These are phyloP conservation scores for Bucco capensis DNA, from an alignment of 2,113 vertebrate genomes.

Conservation along the genomic window DNA sequence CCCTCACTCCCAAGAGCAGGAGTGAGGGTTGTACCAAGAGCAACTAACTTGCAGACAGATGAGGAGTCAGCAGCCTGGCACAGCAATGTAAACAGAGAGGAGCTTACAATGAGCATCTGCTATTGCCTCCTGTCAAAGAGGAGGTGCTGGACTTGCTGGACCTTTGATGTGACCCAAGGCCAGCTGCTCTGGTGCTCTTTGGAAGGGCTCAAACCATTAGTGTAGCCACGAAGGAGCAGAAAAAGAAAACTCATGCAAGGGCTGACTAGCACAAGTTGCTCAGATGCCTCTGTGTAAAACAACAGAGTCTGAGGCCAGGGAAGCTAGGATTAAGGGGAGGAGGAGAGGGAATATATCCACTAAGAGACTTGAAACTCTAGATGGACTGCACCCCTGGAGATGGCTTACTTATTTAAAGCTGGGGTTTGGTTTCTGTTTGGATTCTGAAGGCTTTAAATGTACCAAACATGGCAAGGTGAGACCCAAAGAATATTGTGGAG, in stretches of 20 bases:
- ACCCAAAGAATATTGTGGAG: neutral
- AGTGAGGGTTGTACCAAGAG: neutral
- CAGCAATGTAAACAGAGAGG: conserved; percentile 57
- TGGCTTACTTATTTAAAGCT: neutral
- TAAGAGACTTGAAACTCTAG: no score
- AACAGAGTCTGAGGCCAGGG: neutral
- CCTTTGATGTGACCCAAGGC: conserved; percentile 23
- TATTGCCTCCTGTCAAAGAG: conserved; percentile 25
- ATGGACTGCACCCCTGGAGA: neutral
- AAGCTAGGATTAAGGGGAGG: neutral
- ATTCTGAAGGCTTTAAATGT: neutral
- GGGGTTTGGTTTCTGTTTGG: neutral
- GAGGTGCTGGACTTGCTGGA: neutral
- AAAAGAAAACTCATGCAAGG: neutral
- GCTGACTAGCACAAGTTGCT: neutral
- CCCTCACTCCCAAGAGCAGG: neutral
- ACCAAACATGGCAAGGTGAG: neutral
- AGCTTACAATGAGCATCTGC: conserved; percentile 55
- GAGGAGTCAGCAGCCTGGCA: conserved; percentile 54
- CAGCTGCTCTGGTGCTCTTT: neutral
- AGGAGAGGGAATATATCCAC: neutral
- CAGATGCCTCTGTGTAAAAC: neutral
- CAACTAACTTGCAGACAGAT: conserved; percentile 3
- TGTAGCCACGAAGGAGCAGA: neutral
- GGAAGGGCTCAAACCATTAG: neutral